Evolutionary conservation across 1,140 invertebrate species (phyloP), one percentile per base, ranked within the genome.

Genomic region (Anagrus nilaparvatae): DNA sequence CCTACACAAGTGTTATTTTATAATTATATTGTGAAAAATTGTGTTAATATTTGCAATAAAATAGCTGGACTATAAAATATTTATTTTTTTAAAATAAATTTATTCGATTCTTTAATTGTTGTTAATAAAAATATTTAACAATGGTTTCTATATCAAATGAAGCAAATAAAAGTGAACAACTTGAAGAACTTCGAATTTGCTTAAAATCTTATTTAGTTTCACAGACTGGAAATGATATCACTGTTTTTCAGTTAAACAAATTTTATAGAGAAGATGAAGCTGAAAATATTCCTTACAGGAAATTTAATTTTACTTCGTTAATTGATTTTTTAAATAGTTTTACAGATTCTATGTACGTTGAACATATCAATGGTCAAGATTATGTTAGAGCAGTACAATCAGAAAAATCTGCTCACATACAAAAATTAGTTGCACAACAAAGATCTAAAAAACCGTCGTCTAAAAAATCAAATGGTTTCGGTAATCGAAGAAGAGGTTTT

Each of bases 351-450:
- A 33, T 60, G 2, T 10, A 1, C 3, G 1, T 61, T 4, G 7
- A 43, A 5, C 8, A 20, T 3, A n/a, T 19, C 0, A 5, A 7
- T 0, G 32, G 53, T 13, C 41, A 42, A n/a, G n/a, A 8, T 14
- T 50, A 46, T 6, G 43, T 53, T 1, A 27, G 27, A 9, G 52
- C 51, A 5, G 47, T 61, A 0, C 40, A 50, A 0, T 42, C 50
- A 2, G 45, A 57, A 3, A 58, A 57, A 25, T 47, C 51, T 1
- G 47, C 42, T 6, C 60, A 63, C 12, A 43, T 65, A 5, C 55
- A 46, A 14, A 40, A 48, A 1, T 42, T 63, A 3, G 53, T 65
- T 0, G 18, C 37, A 1, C 40, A 43, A 5, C 62, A 65, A 24
- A 58, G 39, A 25, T 0, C 24, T 1, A 44, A 5, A 8, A 50